phyloP scores from a whole-genome alignment of 2,888 invertebrate genomes.

The Amitus sp. region DNA sequence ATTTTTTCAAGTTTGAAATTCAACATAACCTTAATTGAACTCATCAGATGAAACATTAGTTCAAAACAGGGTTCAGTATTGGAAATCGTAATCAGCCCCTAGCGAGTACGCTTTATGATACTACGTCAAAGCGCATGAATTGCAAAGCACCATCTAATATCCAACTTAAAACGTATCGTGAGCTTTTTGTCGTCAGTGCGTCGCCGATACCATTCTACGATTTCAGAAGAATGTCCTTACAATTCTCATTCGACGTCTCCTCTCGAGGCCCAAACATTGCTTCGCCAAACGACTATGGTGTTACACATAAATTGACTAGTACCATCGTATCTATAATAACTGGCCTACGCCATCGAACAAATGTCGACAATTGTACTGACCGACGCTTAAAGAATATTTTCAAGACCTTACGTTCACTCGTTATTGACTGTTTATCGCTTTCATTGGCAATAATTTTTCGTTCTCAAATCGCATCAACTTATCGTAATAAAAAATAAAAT shows the following conservation, averaged over 20 bases:
- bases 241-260: conserved; percentile 41
- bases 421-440: conserved; percentile 32
- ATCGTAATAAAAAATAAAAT: not conserved
- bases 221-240: no score
- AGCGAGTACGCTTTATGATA: conserved; percentile 22
- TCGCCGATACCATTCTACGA: conserved; percentile 25
- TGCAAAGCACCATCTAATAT: conserved; percentile 55
- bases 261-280: conserved; percentile 48
- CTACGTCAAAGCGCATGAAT: conserved; percentile 52
- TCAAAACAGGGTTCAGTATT: not conserved
- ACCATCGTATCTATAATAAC: conserved; percentile 40
- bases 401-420: conserved; percentile 36
- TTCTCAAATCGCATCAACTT: not conserved
- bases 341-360: conserved; percentile 24
- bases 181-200: conserved; percentile 34
- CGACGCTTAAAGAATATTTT: not conserved
- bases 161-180: conserved; percentile 45
- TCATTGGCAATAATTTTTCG: conserved; percentile 4
- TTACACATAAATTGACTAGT: conserved; percentile 59
- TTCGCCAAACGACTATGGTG: conserved; percentile 52
- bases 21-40: no score
- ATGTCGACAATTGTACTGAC: conserved; percentile 24
- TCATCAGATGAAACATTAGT: no score
- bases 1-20: no score
- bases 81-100: conserved; percentile 9